A percentile compares a stretch with the other conserved stretches of the same genome.
These are phyloP conservation scores for Papilio helenus DNA, from an alignment of 1,140 invertebrate genomes.

Conservation along the genomic window DNA sequence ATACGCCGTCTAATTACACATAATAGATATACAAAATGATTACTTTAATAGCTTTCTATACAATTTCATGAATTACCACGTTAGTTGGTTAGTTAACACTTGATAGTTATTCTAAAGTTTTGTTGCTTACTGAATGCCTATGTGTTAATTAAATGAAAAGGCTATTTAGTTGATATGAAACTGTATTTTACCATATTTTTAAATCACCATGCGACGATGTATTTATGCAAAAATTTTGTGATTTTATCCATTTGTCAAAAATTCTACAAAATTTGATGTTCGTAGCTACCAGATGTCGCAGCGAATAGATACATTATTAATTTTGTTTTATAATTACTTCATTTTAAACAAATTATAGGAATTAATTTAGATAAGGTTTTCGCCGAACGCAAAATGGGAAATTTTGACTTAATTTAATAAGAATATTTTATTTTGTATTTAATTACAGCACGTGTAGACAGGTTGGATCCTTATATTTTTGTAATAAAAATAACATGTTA, in stretches of 20 bases:
- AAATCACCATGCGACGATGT: not conserved
- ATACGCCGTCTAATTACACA: conserved; percentile 13
- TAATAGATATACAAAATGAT: conserved; percentile 15
- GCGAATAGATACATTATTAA: not conserved
- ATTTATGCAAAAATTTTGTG: not conserved
- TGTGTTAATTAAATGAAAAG: not conserved
- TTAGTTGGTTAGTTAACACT: not conserved
- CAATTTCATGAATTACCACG: not conserved
- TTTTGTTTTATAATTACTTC: not conserved
- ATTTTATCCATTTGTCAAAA: too few species aligned
- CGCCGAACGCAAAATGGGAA: not conserved
- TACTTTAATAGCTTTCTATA: not conserved
- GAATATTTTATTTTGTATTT: not conserved
- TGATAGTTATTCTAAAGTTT: not conserved
- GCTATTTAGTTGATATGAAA: not conserved
- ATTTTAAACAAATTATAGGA: not conserved
- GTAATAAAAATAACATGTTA: conserved; percentile 3
- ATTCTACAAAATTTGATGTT: too few species aligned
- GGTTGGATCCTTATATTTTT: not conserved
- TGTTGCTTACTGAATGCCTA: not conserved
- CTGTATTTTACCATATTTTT: not conserved
- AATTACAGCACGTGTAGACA: not conserved
- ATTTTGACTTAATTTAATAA: not conserved
- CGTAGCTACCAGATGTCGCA: not conserved
- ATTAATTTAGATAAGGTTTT: not conserved